A percentile compares a stretch with the other conserved stretches of the same genome.
phyloP scores from a whole-genome alignment of 2,888 invertebrate genomes.

The Pandemis cinnamomeana region DNA sequence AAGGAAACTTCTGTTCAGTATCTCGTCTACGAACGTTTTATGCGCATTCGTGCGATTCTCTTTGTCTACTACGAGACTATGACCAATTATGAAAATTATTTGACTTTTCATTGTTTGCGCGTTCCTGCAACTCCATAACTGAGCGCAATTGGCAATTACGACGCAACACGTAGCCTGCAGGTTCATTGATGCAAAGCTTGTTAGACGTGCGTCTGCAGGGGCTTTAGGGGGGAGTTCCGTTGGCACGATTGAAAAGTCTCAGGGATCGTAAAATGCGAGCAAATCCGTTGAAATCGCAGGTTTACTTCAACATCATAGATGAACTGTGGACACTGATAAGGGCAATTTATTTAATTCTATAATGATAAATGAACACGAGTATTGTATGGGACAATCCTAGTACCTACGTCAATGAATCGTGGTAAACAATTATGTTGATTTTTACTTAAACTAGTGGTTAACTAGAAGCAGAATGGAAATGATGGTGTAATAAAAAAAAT shows the following conservation, averaged over 20 bases:
- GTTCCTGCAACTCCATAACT: conserved; percentile 30
- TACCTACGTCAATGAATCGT: no score
- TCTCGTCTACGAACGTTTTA: neutral
- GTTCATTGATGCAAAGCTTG: conserved; percentile 46
- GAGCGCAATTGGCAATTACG: conserved; percentile 39
- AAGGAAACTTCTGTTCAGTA: no score
- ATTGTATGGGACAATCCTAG: no score
- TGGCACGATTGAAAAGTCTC: conserved; percentile 25
- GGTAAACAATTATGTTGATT: no score
- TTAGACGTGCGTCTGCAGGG: conserved; percentile 45
- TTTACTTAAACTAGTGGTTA: no score
- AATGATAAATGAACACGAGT: no score
- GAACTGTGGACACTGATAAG: no score
- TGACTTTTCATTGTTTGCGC: conserved; percentile 19
- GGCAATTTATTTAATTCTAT: no score
- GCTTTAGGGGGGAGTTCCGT: conserved; percentile 43
- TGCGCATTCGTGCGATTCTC: neutral
- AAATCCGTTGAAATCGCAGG: no score
- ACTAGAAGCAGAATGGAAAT: no score
- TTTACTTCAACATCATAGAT: no score
- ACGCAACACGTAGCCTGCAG: conserved; percentile 43
- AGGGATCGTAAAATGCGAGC: neutral
- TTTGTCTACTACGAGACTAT: neutral
- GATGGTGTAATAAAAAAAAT: no score
- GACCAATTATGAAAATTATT: neutral